A percentile compares a stretch with the other conserved stretches of the same genome.
phyloP scores from a whole-genome alignment of 2,113 vertebrate genomes.

The Sardina pilchardus region DNA sequence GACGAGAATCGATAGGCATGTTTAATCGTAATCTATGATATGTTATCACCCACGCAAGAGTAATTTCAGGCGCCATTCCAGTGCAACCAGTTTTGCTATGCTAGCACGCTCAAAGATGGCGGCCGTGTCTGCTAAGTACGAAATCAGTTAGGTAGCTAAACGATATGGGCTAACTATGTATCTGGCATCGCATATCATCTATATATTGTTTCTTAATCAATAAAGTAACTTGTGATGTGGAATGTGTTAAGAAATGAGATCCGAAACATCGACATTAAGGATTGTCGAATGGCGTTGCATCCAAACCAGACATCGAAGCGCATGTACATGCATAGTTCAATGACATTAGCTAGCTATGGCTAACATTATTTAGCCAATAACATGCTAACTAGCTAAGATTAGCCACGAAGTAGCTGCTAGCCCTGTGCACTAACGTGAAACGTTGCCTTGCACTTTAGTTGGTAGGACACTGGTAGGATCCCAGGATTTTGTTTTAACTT shows the following conservation, averaged over 20 bases:
- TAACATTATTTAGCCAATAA: background rate
- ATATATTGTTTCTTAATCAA: background rate
- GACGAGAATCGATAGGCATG: background rate
- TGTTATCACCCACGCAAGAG: background rate
- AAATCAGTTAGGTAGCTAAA: background rate
- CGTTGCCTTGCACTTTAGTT: too few relatives aligned
- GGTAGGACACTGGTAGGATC: too few relatives aligned
- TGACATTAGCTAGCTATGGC: background rate
- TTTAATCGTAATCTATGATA: background rate
- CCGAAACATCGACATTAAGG: background rate
- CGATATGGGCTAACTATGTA: background rate
- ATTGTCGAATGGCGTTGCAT: background rate
- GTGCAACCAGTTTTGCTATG: slow-evolving; percentile 17
- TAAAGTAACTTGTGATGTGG: background rate
- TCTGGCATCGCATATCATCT: background rate
- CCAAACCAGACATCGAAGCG: background rate
- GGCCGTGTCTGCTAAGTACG: slow-evolving; percentile 35
- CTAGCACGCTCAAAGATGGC: slow-evolving; percentile 62
- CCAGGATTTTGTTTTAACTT: too few relatives aligned
- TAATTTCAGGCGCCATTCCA: slow-evolving; percentile 43
- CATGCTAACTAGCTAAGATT: background rate
- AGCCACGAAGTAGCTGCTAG: too few relatives aligned
- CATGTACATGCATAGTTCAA: background rate
- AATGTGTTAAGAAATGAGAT: background rate
- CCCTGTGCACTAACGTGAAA: too few relatives aligned